Evolutionary conservation across 1,140 invertebrate species (phyloP).

Genomic region (Habropoda laboriosa): DNA sequence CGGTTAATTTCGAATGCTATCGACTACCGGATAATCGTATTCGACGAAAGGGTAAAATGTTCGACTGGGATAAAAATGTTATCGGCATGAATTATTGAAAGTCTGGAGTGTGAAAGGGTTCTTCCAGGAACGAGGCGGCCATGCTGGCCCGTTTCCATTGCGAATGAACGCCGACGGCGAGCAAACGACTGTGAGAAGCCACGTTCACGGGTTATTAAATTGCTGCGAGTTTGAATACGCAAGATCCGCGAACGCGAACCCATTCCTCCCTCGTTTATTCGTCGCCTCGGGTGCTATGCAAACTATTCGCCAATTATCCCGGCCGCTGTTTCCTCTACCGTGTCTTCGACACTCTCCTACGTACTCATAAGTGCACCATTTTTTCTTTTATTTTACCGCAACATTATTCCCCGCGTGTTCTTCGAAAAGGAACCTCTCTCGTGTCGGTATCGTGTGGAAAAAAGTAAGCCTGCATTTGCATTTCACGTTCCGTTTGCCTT

Average conservation of each 20-base stretch:
- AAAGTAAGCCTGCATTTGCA: too few relatives aligned
- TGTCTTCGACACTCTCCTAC: neutral
- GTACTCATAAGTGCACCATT: too few relatives aligned
- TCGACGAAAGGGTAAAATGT: too few relatives aligned
- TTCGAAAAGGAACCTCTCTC: too few relatives aligned
- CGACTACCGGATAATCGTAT: too few relatives aligned
- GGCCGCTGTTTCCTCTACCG: constrained; percentile 73
- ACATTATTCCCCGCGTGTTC: too few relatives aligned
- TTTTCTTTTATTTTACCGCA: neutral
- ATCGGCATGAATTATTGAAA: too few relatives aligned
- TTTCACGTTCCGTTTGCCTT: too few relatives aligned
- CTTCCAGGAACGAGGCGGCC: constrained; percentile 5
- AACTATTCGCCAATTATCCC: constrained; percentile 70
- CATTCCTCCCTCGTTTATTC: neutral
- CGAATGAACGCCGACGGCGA: constrained; percentile 15
- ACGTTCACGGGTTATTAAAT: constrained; percentile 75
- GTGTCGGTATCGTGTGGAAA: too few relatives aligned
- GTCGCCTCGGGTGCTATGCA: neutral
- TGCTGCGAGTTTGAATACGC: constrained; percentile 57
- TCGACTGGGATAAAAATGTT: too few relatives aligned
- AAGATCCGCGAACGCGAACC: constrained; percentile 32
- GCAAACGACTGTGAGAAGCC: constrained; percentile 38
- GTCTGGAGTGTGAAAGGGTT: too few relatives aligned
- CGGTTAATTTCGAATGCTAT: too few relatives aligned
- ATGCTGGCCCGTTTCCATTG: neutral